Conservation (phyloP, 2,888 invertebrate genomes). For the Sminthurides aquaticus region DNA sequence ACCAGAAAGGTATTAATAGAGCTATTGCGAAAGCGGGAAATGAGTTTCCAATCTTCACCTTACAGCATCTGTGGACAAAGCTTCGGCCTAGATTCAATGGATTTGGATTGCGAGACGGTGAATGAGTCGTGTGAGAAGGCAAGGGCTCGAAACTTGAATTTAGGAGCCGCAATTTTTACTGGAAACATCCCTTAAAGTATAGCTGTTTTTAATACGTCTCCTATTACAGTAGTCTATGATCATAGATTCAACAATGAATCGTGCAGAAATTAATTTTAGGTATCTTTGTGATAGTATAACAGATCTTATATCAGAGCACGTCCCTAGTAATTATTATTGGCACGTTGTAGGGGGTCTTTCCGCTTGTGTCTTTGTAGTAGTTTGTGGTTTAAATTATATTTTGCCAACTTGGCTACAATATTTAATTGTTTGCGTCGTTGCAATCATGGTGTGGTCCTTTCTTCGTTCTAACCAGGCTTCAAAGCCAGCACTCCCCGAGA, state of each 20-base stretch:
- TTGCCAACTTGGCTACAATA: constrained; percentile 10
- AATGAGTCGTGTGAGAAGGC: too few relatives aligned
- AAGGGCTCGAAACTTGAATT: too few relatives aligned
- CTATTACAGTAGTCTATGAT: too few relatives aligned
- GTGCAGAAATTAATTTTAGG: background rate
- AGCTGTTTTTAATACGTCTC: too few relatives aligned
- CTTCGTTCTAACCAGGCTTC: background rate
- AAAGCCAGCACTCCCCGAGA: background rate
- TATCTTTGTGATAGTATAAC: background rate
- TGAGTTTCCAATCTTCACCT: too few relatives aligned
- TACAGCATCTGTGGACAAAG: too few relatives aligned
- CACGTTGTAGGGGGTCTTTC: background rate
- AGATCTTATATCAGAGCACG: background rate
- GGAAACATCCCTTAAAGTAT: too few relatives aligned
- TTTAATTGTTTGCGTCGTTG: background rate
- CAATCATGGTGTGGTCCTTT: constrained; percentile 18
- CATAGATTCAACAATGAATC: constrained; percentile 2
- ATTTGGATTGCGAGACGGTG: too few relatives aligned
- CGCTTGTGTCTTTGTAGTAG: background rate
- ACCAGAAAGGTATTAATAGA: too few relatives aligned
- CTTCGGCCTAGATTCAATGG: too few relatives aligned
- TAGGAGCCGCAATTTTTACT: too few relatives aligned
- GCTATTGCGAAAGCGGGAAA: too few relatives aligned
- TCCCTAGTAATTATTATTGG: background rate
- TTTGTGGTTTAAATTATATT: constrained; percentile 8